Conservation (phyloP, 2,888 invertebrate genomes). For the Bembecia ichneumoniformis region DNA sequence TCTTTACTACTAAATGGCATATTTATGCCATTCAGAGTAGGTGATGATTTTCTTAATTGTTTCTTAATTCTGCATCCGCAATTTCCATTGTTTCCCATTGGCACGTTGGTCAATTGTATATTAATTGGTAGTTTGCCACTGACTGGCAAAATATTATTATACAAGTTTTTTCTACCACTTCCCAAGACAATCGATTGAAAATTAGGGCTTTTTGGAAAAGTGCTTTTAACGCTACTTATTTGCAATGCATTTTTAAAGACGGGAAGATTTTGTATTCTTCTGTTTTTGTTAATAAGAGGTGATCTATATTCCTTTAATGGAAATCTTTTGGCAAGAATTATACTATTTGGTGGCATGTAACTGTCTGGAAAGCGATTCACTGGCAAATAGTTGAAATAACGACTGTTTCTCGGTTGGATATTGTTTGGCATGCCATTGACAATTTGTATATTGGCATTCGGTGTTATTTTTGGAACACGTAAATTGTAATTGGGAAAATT, state of each 20-base stretch:
- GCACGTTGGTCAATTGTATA: background rate
- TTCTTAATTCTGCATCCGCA: background rate
- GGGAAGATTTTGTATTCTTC: too few species aligned
- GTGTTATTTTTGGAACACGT: background rate
- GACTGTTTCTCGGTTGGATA: background rate
- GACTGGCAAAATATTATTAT: background rate
- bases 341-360: background rate
- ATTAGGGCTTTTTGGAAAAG: too few species aligned
- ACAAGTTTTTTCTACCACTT: too few species aligned
- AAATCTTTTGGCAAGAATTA: background rate
- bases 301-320: background rate
- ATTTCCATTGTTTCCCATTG: background rate
- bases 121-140: background rate
- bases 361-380: background rate
- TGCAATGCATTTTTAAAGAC: too few species aligned
- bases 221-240: too few species aligned
- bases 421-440: background rate
- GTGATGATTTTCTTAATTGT: background rate
- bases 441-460: background rate
- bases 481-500: background rate
- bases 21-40: background rate
- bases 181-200: too few species aligned
- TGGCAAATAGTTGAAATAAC: background rate
- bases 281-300: background rate
- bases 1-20: background rate